These are phyloP conservation scores for Crocallis elinguaria DNA, from an alignment of 2,888 invertebrate genomes.

Conservation along the genomic window DNA sequence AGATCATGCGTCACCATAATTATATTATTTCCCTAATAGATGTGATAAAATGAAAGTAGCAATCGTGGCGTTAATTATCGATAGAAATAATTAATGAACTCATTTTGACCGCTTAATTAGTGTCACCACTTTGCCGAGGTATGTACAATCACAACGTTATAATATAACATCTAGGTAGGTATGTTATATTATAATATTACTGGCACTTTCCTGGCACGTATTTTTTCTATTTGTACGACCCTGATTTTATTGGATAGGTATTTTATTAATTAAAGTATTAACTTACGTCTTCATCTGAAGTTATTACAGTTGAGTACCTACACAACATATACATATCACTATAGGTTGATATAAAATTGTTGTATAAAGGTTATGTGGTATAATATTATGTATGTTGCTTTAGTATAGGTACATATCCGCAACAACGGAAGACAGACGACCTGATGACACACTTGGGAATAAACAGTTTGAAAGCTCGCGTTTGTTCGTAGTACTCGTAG, in stretches of 20 bases:
- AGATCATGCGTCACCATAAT: too few species aligned
- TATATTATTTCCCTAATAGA: too few species aligned
- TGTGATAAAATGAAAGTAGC: neutral
- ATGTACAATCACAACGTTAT: neutral
- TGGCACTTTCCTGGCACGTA: neutral
- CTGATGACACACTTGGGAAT: conserved; percentile 27
- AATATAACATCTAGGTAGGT: neutral
- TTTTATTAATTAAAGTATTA: neutral
- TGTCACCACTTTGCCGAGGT: neutral
- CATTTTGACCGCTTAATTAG: neutral
- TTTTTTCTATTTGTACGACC: neutral
- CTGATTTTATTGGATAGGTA: neutral
- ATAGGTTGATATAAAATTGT: neutral
- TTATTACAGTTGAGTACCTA: neutral
- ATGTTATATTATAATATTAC: neutral
- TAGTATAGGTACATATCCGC: neutral
- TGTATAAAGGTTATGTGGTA: neutral
- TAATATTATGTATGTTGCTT: neutral
- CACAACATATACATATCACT: neutral
- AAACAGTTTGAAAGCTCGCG: conserved; percentile 23
- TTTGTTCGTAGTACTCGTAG: conserved; percentile 19
- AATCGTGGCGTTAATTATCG: neutral
- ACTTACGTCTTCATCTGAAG: neutral
- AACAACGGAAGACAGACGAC: conserved; percentile 25
- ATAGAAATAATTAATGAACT: neutral